Conservation (phyloP, 2,888 invertebrate genomes). For the Xestia sexstrigata region DNA sequence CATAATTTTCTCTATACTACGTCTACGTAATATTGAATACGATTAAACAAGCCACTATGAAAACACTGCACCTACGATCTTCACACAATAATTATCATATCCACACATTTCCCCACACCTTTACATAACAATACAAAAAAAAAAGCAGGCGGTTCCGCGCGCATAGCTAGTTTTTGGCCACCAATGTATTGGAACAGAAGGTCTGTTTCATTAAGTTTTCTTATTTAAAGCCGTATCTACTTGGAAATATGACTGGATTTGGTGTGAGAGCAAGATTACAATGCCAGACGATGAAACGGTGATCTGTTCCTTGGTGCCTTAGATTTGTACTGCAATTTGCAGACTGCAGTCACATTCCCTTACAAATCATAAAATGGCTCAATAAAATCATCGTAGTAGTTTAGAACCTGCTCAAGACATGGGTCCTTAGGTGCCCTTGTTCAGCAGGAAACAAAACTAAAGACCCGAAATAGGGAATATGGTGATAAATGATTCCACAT, state of each 20-base stretch:
- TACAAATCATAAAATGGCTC: not conserved
- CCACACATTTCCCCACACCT: slow-evolving; percentile 39
- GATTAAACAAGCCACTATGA: slow-evolving; percentile 20
- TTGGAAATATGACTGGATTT: not conserved
- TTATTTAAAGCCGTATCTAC: not conserved
- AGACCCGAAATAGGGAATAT: not conserved
- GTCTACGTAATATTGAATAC: slow-evolving; percentile 18
- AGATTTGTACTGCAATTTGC: not conserved
- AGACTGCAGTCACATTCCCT: not conserved
- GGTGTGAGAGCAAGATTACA: not conserved
- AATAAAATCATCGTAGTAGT: not conserved
- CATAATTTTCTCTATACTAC: not conserved
- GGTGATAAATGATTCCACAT: not conserved
- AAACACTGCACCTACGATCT: slow-evolving; percentile 16
- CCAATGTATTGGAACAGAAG: not conserved
- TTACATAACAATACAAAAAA: slow-evolving; percentile 50
- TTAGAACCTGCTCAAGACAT: not conserved
- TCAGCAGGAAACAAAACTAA: not conserved
- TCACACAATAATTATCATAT: slow-evolving; percentile 54
- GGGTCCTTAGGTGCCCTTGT: not conserved
- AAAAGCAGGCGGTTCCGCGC: slow-evolving; percentile 33
- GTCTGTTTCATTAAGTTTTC: not conserved
- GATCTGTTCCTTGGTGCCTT: not conserved
- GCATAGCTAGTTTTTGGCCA: slow-evolving; percentile 15
- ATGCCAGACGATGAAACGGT: not conserved